Evolutionary conservation across 53 echinoderm and acorn worm species (phyloP), one percentile per base, ranked within the genome.

Genomic region (Astropecten irregularis): DNA sequence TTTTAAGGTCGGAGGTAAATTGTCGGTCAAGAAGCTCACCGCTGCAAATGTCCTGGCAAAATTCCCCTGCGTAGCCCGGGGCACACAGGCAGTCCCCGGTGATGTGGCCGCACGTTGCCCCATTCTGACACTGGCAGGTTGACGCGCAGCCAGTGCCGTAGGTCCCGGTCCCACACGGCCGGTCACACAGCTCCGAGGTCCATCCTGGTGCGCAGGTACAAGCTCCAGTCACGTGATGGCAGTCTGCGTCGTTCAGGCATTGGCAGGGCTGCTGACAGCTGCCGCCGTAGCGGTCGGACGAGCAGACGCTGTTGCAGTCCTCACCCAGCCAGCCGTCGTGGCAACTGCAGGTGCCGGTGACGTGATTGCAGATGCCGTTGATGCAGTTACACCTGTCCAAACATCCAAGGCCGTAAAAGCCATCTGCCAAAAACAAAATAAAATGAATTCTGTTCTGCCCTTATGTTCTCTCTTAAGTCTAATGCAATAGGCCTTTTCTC

Each of bases 191-290:
- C 25, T 61, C 65, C 0, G 83, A 83, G 11, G 19, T 37, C 73
- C 86, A 93, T 11, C 95, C 95, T 7, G 77, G 46, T 2, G 57
- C n/a, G 50, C 94, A 94, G 16, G 51, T 53, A 56, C 83, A 85
- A 0, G 50, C 36, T 3, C 94, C 94, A 33, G 54, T 85, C 3
- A 85, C 68, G 19, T 54, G 82, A 55, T 91, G 35, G 42, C 93
- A 93, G 2, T 69, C 65, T 4, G 87, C 90, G 16, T 42, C 63
- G 49, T 93, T 93, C 55, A 71, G 30, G 65, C 93, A 93, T 23
- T 57, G 71, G 21, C 92, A 92, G 1, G 23, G 57, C 13, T 60
- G 59, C 2, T 2, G 35, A 49, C 93, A 93, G 51, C 83, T 66
- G 35, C 53, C 50, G 35, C 93, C 93, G 49, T 90, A 93, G 30